Percentiles rank a stretch among this genome's conserved stretches.
Conservation (phyloP, 2,888 invertebrate genomes). For the Axea sp. region DNA sequence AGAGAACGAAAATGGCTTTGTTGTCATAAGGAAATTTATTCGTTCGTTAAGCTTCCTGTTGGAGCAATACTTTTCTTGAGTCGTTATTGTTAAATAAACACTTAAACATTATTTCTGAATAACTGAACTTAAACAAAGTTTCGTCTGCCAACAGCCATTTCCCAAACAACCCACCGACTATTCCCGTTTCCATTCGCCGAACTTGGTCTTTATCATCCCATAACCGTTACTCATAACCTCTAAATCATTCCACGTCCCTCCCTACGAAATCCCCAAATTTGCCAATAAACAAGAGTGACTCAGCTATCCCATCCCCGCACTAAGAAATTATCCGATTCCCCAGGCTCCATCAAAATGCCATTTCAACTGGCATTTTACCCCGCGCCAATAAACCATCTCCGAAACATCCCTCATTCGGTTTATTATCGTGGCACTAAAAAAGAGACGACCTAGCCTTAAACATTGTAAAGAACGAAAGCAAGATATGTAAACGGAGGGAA, state of each 20-base stretch:
- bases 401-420: conserved; percentile 23
- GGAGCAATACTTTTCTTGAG: too few species aligned
- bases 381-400: conserved; percentile 26
- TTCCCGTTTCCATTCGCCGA: conserved; percentile 17
- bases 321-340: conserved; percentile 55
- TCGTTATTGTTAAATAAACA: conserved; percentile 4
- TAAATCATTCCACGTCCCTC: conserved; percentile 44
- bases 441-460: conserved; percentile 4
- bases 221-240: conserved; percentile 42
- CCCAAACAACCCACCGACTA: conserved; percentile 8
- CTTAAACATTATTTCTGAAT: not conserved
- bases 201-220: conserved; percentile 40
- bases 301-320: conserved; percentile 4
- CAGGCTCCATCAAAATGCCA: conserved; percentile 55
- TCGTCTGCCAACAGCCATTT: not conserved
- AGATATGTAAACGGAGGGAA: too few species aligned
- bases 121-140: conserved; percentile 6
- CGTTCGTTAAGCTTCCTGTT: too few species aligned
- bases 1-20: too few species aligned
- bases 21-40: too few species aligned
- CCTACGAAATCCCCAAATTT: conserved; percentile 43
- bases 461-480: not conserved
- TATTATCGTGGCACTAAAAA: conserved; percentile 19
- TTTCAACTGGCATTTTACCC: conserved; percentile 38
- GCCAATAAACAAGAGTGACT: conserved; percentile 56